Conservation (phyloP, 2,888 invertebrate species). For the Tuta absoluta region DNA sequence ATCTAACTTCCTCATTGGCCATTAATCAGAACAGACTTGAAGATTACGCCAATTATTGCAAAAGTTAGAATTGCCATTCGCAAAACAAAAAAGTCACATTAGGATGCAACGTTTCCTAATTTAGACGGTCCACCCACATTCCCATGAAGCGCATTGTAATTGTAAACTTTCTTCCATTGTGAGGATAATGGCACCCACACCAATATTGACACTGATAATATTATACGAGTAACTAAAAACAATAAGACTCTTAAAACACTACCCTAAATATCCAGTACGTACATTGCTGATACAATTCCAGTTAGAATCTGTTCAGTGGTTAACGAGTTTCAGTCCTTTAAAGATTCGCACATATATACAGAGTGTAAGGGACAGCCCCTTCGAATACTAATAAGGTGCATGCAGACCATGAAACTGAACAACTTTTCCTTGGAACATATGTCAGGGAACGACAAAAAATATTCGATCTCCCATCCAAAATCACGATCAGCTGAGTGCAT, state of each 20-base stretch:
- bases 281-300: not conserved
- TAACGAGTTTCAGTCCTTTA: too few relatives aligned
- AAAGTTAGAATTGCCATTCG: constrained; percentile 19
- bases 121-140: constrained; percentile 47
- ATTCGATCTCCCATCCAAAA: too few relatives aligned
- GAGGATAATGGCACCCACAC: constrained; percentile 64
- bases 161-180: constrained; percentile 72
- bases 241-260: not conserved
- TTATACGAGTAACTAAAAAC: constrained; percentile 37
- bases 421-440: too few relatives aligned
- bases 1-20: constrained; percentile 17
- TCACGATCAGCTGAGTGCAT: too few relatives aligned
- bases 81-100: constrained; percentile 36
- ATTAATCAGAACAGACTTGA: constrained; percentile 1
- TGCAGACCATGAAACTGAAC: too few relatives aligned
- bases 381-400: too few relatives aligned
- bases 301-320: too few relatives aligned
- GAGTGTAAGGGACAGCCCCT: too few relatives aligned
- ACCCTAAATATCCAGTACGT: not conserved
- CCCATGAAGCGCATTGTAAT: constrained; percentile 32
- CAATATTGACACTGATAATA: constrained; percentile 68
- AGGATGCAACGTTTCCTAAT: constrained; percentile 53
- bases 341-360: too few relatives aligned
- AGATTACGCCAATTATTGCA: constrained; percentile 25
- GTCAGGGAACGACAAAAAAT: too few relatives aligned